These are phyloP conservation scores for Zonitis immaculata DNA, from an alignment of 2,888 invertebrate species.

Conservation along the genomic window DNA sequence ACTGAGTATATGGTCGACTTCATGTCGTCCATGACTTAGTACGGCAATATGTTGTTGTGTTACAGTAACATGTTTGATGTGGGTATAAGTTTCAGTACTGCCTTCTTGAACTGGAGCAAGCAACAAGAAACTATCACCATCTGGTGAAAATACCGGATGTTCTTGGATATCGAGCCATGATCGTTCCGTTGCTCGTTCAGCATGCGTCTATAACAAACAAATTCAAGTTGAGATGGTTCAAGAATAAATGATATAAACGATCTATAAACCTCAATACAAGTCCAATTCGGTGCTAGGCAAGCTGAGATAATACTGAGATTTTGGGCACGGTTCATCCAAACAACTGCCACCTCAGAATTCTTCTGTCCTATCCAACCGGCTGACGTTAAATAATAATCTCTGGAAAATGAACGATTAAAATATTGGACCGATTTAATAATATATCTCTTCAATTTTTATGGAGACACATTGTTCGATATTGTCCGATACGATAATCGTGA, in stretches of 20 bases:
- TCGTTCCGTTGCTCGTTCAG: slow-evolving; percentile 77
- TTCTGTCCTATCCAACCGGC: slow-evolving; percentile 83
- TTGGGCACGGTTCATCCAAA: slow-evolving; percentile 93
- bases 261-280: slow-evolving; percentile 75
- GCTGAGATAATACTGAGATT: slow-evolving; percentile 84
- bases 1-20: slow-evolving; percentile 74
- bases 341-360: slow-evolving; percentile 74
- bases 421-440: too few species aligned
- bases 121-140: slow-evolving; percentile 78
- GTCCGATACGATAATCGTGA: background rate
- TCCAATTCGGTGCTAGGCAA: slow-evolving; percentile 78
- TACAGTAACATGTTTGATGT: slow-evolving; percentile 82
- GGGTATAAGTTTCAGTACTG: slow-evolving; percentile 77
- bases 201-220: slow-evolving; percentile 59
- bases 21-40: slow-evolving; percentile 79
- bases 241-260: background rate
- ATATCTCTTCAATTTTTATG: too few species aligned
- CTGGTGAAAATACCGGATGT: slow-evolving; percentile 77
- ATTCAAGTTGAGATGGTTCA: too few species aligned
- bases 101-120: slow-evolving; percentile 81
- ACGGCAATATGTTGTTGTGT: slow-evolving; percentile 79
- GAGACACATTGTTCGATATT: too few species aligned
- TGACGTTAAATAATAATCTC: slow-evolving; percentile 89
- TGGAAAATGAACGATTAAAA: slow-evolving; percentile 52
- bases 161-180: slow-evolving; percentile 84